Base-by-base conservation (phyloP, 2,797 vertebrate genomes). In the Kryptopterus vitreolus region DNA sequence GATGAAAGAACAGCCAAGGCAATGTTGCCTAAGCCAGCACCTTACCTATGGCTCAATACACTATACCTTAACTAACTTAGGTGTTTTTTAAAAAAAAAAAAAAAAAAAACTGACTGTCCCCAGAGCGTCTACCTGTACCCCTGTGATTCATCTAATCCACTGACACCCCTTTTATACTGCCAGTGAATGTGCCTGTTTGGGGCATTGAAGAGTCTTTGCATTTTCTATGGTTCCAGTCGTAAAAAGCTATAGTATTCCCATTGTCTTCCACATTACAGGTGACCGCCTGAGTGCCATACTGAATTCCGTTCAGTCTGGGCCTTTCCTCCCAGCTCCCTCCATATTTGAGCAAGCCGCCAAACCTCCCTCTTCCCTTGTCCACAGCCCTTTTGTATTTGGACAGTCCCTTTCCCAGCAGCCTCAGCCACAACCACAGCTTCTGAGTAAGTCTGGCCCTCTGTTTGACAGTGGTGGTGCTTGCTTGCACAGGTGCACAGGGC, bases 361-460 rank as follows among this genome's bases (percentile, higher is more conserved):
- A 95, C 94, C 96, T 98, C 96, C 97, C 94, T 95, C 95, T 94
- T 98, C 97, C 96, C 96, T 96, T 96, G 95, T 96, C 95, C 96
- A 98, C 95, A 98, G 98, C 92, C 97, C 98, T 96, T 99, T 99
- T 99, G 98, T 99, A 96, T 99, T 99, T 94, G 98, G 98, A 97
- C 98, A 99, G 86, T 96, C 96, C 97, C 96, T 96, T 94, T 96
- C 98, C 96, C 97, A 98, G 96, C 96, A 97, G 94, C 96, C 96
- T 96, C 97, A 97, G 93, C 94, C 94, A 92, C 96, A 97, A 92
- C 96, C 96, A 94, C 95, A 96, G 96, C 97, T 98, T 98, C 97
- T 95, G 95, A 99, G 98, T 99, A 99, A 99, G 98, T 99, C 94
- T 96, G 95, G 96, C 95, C 93, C 94, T 94, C 95, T 95, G 94